A percentile compares a stretch with the other conserved stretches of the same genome.
phyloP scores from a whole-genome alignment of 2,797 vertebrate genomes.

The Xiphorhynchus erythropygius region DNA sequence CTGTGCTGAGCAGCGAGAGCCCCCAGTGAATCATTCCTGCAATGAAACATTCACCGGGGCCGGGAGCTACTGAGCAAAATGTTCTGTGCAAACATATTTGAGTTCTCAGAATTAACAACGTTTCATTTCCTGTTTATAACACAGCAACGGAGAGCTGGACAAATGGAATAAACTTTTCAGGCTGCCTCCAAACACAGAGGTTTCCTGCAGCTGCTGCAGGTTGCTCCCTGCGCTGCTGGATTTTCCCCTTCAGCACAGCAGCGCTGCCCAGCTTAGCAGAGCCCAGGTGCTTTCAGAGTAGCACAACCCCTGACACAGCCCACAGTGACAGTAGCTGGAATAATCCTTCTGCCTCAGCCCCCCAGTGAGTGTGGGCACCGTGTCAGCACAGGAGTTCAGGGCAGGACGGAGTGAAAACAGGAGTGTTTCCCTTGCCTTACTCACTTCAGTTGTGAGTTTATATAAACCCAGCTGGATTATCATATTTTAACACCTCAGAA shows the following conservation, averaged over 20 bases:
- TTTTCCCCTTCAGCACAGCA: conserved; percentile 1
- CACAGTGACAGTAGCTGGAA: neutral
- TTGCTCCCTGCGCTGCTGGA: neutral
- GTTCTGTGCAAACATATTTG: conserved; percentile 32
- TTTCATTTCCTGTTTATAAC: conserved; percentile 51
- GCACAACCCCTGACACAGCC: neutral
- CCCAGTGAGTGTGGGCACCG: neutral
- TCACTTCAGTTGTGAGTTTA: neutral
- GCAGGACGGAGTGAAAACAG: neutral
- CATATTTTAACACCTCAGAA: neutral
- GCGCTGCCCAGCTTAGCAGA: neutral
- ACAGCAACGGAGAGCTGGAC: neutral
- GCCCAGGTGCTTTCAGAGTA: neutral
- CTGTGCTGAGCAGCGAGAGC: neutral
- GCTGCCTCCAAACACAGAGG: neutral
- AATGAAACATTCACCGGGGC: conserved; percentile 10
- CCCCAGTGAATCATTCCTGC: conserved; percentile 47
- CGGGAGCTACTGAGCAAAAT: conserved; percentile 29
- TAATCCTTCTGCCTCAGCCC: neutral
- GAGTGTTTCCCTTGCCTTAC: neutral
- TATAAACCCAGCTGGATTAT: neutral
- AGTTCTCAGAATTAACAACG: conserved; percentile 28
- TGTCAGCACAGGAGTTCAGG: neutral
- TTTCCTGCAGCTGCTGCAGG: neutral
- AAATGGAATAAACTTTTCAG: conserved; percentile 23